Conservation (phyloP, 2,797 vertebrate species). For the Sebastolobus alascanus region DNA sequence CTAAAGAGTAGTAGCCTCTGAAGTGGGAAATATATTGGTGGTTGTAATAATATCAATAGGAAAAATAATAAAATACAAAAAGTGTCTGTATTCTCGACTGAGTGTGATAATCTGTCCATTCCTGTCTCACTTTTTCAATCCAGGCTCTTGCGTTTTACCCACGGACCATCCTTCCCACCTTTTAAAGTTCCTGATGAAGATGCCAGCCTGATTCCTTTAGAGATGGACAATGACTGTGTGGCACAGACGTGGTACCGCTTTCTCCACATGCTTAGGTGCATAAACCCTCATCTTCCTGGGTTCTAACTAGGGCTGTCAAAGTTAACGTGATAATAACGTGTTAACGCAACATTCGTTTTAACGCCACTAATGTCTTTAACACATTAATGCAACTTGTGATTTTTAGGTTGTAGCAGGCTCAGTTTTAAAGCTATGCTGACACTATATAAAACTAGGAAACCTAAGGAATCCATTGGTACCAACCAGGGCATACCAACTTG, state of each 20-base stretch:
- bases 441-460: too few relatives aligned
- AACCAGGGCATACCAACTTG: too few relatives aligned
- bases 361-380: too few relatives aligned
- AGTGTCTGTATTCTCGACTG: background rate
- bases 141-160: slow-evolving; percentile 93
- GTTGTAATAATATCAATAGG: background rate
- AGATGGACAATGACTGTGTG: slow-evolving; percentile 97
- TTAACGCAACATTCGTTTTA: too few relatives aligned
- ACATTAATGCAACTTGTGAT: too few relatives aligned
- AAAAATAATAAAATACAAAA: background rate
- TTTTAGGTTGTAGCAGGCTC: too few relatives aligned
- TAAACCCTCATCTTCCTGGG: background rate
- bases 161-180: slow-evolving; percentile 93
- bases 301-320: background rate
- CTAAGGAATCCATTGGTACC: too few relatives aligned
- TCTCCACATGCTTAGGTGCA: slow-evolving; percentile 96
- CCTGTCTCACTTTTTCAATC: slow-evolving; percentile 23
- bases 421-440: too few relatives aligned
- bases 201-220: slow-evolving; percentile 92
- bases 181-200: slow-evolving; percentile 98
- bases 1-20: background rate
- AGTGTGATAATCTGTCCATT: slow-evolving; percentile 10
- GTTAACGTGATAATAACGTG: too few relatives aligned
- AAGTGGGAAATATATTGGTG: background rate
- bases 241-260: slow-evolving; percentile 98